Conservation (phyloP, 2,888 invertebrate genomes). For the Pseudococcus longispinus region DNA sequence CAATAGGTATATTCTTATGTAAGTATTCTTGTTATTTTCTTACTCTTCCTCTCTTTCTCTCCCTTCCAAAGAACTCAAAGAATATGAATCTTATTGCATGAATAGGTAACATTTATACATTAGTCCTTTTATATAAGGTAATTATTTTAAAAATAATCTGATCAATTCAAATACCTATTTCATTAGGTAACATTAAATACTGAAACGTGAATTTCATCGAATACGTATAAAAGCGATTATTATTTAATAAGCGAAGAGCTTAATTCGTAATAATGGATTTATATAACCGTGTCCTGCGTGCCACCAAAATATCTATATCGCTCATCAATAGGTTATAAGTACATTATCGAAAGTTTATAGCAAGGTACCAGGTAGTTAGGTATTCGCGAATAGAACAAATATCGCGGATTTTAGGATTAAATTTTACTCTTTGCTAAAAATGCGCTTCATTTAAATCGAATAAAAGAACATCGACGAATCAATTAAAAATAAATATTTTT, state of each 20-base stretch:
- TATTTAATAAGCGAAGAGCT: background rate
- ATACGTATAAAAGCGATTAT: background rate
- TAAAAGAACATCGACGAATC: background rate
- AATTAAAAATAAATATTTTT: background rate
- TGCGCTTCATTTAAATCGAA: background rate
- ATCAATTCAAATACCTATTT: background rate
- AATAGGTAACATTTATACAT: too few relatives aligned
- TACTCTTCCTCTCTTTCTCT: too few relatives aligned
- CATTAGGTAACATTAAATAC: background rate
- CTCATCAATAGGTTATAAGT: background rate
- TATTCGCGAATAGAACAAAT: background rate
- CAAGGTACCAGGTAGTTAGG: background rate
- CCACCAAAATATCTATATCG: background rate
- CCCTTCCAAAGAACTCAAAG: too few relatives aligned
- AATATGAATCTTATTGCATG: too few relatives aligned
- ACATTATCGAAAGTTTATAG: background rate
- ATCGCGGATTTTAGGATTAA: background rate
- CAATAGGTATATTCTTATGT: too few relatives aligned
- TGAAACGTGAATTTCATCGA: background rate
- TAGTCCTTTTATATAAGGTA: background rate
- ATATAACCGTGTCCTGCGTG: background rate
- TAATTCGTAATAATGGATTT: background rate
- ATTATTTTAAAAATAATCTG: conserved; percentile 2
- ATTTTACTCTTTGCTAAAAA: background rate
- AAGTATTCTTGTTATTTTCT: too few relatives aligned